Evolutionary conservation across 2,113 vertebrate genomes (phyloP).

Genomic region (Amphiprion percula): DNA sequence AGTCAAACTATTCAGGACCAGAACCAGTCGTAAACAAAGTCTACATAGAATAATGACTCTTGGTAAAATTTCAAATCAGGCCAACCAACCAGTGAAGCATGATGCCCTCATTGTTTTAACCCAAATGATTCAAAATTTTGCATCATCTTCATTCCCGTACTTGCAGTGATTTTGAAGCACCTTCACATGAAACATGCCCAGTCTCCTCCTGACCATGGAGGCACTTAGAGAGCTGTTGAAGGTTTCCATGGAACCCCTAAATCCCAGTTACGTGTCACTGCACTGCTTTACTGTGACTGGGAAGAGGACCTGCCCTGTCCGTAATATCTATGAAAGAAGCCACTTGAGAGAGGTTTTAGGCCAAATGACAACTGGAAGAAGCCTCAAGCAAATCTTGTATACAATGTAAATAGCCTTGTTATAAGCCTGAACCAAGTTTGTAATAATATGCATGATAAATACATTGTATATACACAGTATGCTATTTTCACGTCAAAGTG

Average conservation of each 20-base stretch:
- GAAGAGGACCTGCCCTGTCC: neutral
- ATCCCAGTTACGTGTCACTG: no score
- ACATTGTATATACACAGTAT: neutral
- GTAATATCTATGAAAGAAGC: neutral
- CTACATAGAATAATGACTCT: neutral
- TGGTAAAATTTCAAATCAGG: neutral
- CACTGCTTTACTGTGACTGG: no score
- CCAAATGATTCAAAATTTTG: no score
- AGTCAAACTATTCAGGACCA: neutral
- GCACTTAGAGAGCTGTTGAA: neutral
- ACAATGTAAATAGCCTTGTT: no score
- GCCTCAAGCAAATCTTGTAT: neutral
- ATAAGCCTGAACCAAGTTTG: neutral
- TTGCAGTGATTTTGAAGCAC: neutral
- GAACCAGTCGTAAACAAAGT: neutral
- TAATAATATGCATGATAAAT: constrained; percentile 11
- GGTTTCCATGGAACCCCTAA: neutral
- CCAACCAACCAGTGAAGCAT: neutral
- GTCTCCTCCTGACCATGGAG: neutral
- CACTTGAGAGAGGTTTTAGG: no score
- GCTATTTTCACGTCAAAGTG: neutral
- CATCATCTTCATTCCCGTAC: neutral
- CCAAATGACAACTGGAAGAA: no score
- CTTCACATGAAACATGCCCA: neutral
- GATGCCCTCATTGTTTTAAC: neutral